These are phyloP conservation scores for Candidula unifasciata DNA, from an alignment of 2,888 invertebrate genomes.

Conservation along the genomic window DNA sequence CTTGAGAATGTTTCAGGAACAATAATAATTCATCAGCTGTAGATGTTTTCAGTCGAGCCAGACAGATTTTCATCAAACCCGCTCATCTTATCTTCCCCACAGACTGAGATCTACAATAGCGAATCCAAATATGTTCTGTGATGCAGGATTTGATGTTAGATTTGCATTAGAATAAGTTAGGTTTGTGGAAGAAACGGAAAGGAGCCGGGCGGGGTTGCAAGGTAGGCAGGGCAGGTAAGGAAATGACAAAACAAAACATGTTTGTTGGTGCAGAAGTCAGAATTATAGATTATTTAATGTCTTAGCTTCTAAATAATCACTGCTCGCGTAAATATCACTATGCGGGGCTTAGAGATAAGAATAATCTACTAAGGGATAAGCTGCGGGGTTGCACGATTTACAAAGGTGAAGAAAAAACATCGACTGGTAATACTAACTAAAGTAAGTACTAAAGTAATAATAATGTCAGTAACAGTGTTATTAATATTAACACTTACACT, in stretches of 20 bases:
- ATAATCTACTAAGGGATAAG: too few relatives aligned
- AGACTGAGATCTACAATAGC: neutral
- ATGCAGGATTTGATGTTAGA: neutral
- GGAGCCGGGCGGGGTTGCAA: slow-evolving; percentile 11
- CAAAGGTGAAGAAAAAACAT: too few relatives aligned
- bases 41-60: slow-evolving; percentile 30
- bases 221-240: slow-evolving; percentile 31
- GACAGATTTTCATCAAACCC: neutral
- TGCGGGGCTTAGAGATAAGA: too few relatives aligned
- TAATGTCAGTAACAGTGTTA: too few relatives aligned
- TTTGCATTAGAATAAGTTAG: slow-evolving; percentile 6
- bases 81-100: neutral
- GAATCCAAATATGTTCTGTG: slow-evolving; percentile 12
- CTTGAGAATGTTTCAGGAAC: slow-evolving; percentile 39
- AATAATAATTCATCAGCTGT: slow-evolving; percentile 46
- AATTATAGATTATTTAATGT: too few relatives aligned
- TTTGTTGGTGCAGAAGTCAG: neutral
- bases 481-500: too few relatives aligned
- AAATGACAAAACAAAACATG: too few relatives aligned
- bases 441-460: too few relatives aligned
- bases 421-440: too few relatives aligned
- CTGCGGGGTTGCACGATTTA: too few relatives aligned
- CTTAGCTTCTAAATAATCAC: too few relatives aligned
- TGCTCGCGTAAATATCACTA: too few relatives aligned
- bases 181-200: slow-evolving; percentile 3